phyloP scores from a whole-genome alignment of 2,797 vertebrate species.

The Gobionotothen gibberifrons region DNA sequence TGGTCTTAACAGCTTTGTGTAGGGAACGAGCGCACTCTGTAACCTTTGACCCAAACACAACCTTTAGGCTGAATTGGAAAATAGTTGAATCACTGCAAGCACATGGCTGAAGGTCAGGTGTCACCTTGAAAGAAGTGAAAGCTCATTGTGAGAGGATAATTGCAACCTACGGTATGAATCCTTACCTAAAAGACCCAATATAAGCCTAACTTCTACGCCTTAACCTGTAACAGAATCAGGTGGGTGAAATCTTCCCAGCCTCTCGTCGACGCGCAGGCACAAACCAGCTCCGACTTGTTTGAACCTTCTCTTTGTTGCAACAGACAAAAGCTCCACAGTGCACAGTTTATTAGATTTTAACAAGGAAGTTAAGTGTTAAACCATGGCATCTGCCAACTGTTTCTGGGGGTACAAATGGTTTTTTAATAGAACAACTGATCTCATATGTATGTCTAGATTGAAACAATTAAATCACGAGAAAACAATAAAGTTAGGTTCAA shows the following conservation, averaged over 20 bases:
- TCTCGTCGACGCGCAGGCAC: conserved; percentile 1
- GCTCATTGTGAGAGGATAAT: not conserved
- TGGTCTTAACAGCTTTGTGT: not conserved
- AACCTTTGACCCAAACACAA: not conserved
- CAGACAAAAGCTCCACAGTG: conserved; percentile 54
- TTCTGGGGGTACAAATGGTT: not conserved
- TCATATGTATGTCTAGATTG: not conserved
- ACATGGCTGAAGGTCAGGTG: not conserved
- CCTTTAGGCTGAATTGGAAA: not conserved
- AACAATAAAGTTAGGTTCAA: not conserved
- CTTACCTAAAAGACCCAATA: not conserved
- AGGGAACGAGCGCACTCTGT: conserved; percentile 2
- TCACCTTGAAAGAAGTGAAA: conserved; percentile 15
- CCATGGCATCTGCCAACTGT: conserved; percentile 22
- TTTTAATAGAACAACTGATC: not conserved
- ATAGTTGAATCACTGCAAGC: not conserved
- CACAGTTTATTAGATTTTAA: conserved; percentile 23
- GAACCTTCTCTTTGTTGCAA: conserved; percentile 16
- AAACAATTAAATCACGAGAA: not conserved
- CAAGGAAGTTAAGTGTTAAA: conserved; percentile 6
- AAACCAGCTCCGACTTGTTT: conserved; percentile 66
- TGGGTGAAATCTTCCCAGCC: conserved; percentile 12
- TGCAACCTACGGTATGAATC: not conserved
- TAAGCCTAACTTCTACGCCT: conserved; percentile 7
- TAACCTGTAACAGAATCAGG: conserved; percentile 10